Evolutionary conservation across 1,140 invertebrate genomes (phyloP).

Genomic region (Drosophila erecta): DNA sequence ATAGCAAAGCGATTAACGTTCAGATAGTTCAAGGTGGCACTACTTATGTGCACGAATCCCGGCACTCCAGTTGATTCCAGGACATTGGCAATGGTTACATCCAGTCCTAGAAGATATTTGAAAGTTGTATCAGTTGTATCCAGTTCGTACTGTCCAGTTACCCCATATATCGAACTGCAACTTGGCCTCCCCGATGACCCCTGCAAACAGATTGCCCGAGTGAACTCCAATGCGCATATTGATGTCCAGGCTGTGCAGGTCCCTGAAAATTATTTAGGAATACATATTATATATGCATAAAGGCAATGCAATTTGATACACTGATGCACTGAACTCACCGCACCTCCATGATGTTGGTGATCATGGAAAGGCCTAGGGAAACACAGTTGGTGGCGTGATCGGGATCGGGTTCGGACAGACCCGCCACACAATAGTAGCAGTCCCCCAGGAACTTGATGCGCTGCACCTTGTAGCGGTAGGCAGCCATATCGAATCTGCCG

Average conservation of each 20-base stretch:
- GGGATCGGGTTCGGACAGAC: conserved; percentile 89
- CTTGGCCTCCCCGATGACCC: conserved; percentile 95
- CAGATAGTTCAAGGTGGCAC: conserved; percentile 90
- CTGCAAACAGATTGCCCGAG: conserved; percentile 94
- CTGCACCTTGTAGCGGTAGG: conserved; percentile 89
- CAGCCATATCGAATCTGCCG: conserved; percentile 96
- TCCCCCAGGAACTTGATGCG: conserved; percentile 97
- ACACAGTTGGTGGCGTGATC: conserved; percentile 95
- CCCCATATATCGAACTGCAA: conserved; percentile 99
- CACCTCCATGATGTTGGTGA: conserved; percentile 92
- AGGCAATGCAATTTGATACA: background rate
- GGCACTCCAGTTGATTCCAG: conserved; percentile 97
- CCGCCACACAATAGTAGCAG: conserved; percentile 96
- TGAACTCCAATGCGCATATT: conserved; percentile 98
- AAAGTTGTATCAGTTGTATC: background rate
- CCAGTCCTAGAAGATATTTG: conserved; percentile 77
- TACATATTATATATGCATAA: background rate
- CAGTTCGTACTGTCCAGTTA: background rate
- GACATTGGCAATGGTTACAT: conserved; percentile 96
- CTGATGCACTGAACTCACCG: conserved; percentile 77
- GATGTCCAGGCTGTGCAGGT: conserved; percentile 91
- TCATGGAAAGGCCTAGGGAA: conserved; percentile 95
- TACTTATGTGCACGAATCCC: conserved; percentile 94
- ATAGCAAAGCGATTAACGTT: conserved; percentile 84
- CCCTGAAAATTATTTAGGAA: conserved; percentile 81